Base-by-base conservation (phyloP, 2,888 invertebrate species). In the Zonitis immaculata region DNA sequence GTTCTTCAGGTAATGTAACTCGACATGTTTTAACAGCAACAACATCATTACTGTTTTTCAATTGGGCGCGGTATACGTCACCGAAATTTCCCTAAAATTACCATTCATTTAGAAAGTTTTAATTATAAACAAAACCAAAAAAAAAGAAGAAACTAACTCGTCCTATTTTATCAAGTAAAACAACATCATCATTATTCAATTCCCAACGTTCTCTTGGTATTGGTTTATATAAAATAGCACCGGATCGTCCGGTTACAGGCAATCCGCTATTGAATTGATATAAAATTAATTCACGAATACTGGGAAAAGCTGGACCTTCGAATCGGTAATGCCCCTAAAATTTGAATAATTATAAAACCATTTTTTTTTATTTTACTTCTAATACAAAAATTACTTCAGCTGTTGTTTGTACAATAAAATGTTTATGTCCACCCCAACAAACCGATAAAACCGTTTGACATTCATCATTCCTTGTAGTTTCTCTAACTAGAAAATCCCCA, bases 1-100 rank as follows among this genome's bases (percentile, higher is more conserved):
- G 83, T 69, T 97, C 96, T 60, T 97, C 97, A 0, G 95, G 95
- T 45, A 97, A 77, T 0, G 95, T 93, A 71, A 95, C 90, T 56
- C 92, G 83, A 72, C 96, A 97, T 0, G 96, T 97, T 80, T 97
- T 97, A 55, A 96, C 95, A 3, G 96, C 96, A 28, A 96, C 95
- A 68, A 93, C 91, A 69, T 87, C 87, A 58, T 87, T 88, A 49
- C 88, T 87, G 11, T 86, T 85, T 75, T 88, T 88, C 35, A 95
- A 80, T 51, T 89, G 84, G 3, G 95, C 96, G 75, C 91, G 91
- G 78, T 94, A 95, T 1, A 97, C 97, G 76, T 97, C 96, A 1
- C 97, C 97, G 76, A 97, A 97, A 75, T 97, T 96, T 44, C 97
- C 97, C 95, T 96, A 72, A 49, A 68, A 64, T 47, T 9, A 42